Percentiles rank a stretch among this genome's conserved stretches.
Evolutionary conservation across 2,113 vertebrate genomes (phyloP).

Genomic region (Phylloscopus trochilus): DNA sequence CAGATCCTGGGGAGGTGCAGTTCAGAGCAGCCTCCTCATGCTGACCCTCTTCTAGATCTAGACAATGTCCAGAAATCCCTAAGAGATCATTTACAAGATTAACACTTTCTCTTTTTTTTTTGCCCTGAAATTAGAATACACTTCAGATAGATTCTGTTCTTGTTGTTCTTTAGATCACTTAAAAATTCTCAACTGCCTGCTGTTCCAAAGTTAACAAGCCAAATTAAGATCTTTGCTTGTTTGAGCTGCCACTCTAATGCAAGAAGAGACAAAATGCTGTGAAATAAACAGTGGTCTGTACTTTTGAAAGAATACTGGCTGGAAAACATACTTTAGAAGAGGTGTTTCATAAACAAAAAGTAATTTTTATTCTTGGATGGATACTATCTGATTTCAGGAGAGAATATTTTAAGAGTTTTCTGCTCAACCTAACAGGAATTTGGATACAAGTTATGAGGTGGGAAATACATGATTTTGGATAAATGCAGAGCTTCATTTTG

Average conservation of each 20-base stretch:
- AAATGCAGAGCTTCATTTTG: conserved; percentile 57
- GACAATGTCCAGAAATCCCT: not conserved
- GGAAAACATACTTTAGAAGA: not conserved
- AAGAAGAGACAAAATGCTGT: not conserved
- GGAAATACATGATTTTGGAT: conserved; percentile 18
- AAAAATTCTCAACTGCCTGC: not conserved
- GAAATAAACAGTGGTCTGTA: not conserved
- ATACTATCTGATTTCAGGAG: not conserved
- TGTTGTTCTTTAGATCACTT: not conserved
- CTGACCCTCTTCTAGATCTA: not conserved
- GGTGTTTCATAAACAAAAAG: not conserved
- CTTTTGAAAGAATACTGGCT: not conserved
- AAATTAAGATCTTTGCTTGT: conserved; percentile 25
- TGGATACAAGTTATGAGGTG: conserved; percentile 23
- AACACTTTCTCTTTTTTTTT: not conserved
- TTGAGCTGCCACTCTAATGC: not conserved
- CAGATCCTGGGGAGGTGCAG: not conserved
- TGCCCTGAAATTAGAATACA: not conserved
- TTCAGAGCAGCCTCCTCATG: not conserved
- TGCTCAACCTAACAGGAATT: conserved; percentile 28
- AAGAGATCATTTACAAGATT: not conserved
- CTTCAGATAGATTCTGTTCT: not conserved
- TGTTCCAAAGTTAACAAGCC: conserved; percentile 21
- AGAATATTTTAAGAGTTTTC: conserved; percentile 24
- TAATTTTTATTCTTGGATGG: not conserved